phyloP scores from a whole-genome alignment of 2,888 invertebrate species.

The Caradrina clavipalpis region DNA sequence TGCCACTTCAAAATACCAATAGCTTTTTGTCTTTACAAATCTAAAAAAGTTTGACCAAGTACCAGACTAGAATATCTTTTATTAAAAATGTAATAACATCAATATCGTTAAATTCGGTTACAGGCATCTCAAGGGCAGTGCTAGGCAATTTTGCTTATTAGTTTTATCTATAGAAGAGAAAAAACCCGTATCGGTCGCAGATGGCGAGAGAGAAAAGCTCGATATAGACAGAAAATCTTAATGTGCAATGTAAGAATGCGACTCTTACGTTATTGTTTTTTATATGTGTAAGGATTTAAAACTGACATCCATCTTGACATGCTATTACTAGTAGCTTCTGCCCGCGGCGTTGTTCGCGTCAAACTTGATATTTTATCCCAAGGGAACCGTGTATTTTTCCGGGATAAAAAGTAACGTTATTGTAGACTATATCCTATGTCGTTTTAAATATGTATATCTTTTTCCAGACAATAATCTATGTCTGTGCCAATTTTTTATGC shows the following conservation, averaged over 20 bases:
- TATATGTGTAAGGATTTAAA: background rate
- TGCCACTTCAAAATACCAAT: too few species aligned
- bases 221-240: constrained; percentile 8
- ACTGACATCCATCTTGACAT: constrained; percentile 2
- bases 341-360: too few species aligned
- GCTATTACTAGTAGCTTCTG: too few species aligned
- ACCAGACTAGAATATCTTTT: too few species aligned
- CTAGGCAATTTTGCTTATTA: constrained; percentile 11
- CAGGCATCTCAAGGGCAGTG: background rate
- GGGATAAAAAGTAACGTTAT: too few species aligned
- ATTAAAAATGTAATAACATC: too few species aligned
- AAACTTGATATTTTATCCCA: too few species aligned
- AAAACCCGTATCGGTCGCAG: constrained; percentile 19
- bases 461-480: too few species aligned
- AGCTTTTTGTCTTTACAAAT: background rate
- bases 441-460: too few species aligned
- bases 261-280: background rate
- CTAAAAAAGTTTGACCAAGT: background rate
- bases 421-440: too few species aligned
- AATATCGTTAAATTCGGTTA: background rate
- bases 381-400: too few species aligned
- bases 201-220: constrained; percentile 14
- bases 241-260: constrained; percentile 1
- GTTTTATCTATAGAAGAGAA: background rate
- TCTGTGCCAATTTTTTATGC: too few species aligned